phyloP scores from a whole-genome alignment of 2,797 vertebrate genomes.

The Tokudaia muenninki region DNA sequence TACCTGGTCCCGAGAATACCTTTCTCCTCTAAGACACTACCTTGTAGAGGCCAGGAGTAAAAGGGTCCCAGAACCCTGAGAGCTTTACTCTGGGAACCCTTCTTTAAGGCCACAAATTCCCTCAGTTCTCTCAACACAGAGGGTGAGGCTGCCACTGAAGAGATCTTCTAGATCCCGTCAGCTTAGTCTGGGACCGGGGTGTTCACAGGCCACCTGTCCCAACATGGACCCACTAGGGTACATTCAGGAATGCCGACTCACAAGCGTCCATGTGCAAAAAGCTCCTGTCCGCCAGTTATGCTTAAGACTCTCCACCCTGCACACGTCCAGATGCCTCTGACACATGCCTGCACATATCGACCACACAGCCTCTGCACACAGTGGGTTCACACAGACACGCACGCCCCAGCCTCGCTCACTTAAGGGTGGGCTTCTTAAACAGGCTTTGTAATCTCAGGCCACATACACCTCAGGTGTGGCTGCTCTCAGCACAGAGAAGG shows the following conservation, averaged over 20 bases:
- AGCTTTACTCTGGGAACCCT: slow-evolving; percentile 24
- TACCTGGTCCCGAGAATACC: not conserved
- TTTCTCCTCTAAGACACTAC: not conserved
- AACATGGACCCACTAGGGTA: not conserved
- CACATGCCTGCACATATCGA: not conserved
- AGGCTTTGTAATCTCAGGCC: not conserved
- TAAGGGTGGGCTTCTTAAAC: not conserved
- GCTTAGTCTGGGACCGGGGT: not conserved
- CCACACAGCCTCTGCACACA: not conserved
- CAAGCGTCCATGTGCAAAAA: not conserved
- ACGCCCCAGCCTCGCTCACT: not conserved
- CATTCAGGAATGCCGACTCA: not conserved
- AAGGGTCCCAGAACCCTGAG: slow-evolving; percentile 10
- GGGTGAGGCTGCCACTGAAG: slow-evolving; percentile 47
- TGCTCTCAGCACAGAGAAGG: too few relatives aligned
- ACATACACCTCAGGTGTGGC: not conserved
- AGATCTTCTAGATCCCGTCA: slow-evolving; percentile 61
- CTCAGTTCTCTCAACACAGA: slow-evolving; percentile 56
- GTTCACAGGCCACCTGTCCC: not conserved
- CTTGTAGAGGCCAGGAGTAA: not conserved
- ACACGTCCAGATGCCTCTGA: not conserved
- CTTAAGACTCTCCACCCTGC: too few relatives aligned
- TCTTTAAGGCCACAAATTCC: slow-evolving; percentile 80
- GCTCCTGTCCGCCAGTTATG: not conserved
- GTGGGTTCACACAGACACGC: fast-evolving